Evolutionary conservation across 2,113 vertebrate genomes (phyloP).

Genomic region (Ceyx margarethae): DNA sequence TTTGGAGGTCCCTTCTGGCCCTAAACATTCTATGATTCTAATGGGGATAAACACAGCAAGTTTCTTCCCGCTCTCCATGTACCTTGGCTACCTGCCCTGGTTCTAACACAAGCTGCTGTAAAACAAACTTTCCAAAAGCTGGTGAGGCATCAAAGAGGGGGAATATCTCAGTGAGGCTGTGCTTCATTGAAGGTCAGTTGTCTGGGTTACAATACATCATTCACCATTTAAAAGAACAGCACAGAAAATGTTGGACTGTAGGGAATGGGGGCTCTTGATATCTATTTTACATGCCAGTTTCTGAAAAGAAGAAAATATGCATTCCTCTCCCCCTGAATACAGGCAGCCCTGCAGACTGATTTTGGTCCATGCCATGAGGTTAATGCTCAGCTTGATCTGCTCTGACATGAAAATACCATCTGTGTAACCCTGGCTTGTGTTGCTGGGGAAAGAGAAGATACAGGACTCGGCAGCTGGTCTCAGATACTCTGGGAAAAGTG

Average conservation of each 20-base stretch:
- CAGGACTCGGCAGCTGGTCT: slow-evolving; percentile 64
- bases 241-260: not conserved
- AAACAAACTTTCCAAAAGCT: not conserved
- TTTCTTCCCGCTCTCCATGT: not conserved
- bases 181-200: not conserved
- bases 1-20: no score
- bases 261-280: not conserved
- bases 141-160: not conserved
- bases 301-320: not conserved
- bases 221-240: not conserved
- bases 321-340: not conserved
- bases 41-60: fast-evolving
- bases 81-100: not conserved
- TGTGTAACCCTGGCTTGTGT: slow-evolving; percentile 46
- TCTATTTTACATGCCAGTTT: slow-evolving; percentile 3
- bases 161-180: not conserved
- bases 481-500: slow-evolving; percentile 58
- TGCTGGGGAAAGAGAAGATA: slow-evolving; percentile 37
- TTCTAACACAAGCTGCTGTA: not conserved
- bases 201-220: not conserved
- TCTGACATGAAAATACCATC: slow-evolving; percentile 67
- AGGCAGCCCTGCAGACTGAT: slow-evolving; percentile 49
- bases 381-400: slow-evolving; percentile 53
- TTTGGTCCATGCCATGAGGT: slow-evolving; percentile 65
- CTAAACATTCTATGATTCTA: no score